Conservation (phyloP, 2,888 invertebrate species). For the Bedellia somnulentella region DNA sequence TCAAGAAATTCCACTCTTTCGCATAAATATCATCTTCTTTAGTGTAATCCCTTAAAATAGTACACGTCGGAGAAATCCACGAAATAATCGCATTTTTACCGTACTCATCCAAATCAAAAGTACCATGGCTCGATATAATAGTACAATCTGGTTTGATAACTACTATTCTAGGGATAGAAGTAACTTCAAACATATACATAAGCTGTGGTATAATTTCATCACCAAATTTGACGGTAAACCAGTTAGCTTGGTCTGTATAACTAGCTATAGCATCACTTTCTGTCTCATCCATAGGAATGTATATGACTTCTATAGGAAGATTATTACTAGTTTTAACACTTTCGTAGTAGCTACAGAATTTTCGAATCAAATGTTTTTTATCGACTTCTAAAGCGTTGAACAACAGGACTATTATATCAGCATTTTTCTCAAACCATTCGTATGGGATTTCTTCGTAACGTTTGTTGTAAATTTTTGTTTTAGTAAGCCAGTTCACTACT, state of each 20-base stretch:
- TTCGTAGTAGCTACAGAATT: constrained; percentile 39
- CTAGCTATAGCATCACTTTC: constrained; percentile 19
- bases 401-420: constrained; percentile 28
- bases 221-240: too few relatives aligned
- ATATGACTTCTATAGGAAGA: constrained; percentile 39
- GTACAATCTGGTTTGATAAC: too few relatives aligned
- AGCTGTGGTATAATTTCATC: too few relatives aligned
- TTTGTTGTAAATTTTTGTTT: constrained; percentile 27
- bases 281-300: constrained; percentile 31
- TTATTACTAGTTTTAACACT: constrained; percentile 26
- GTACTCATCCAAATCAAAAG: too few relatives aligned
- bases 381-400: constrained; percentile 29
- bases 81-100: too few relatives aligned
- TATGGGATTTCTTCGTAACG: constrained; percentile 17
- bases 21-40: too few relatives aligned
- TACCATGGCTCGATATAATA: too few relatives aligned
- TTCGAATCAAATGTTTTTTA: constrained; percentile 23
- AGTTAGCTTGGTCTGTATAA: constrained; percentile 36
- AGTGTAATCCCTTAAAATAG: too few relatives aligned
- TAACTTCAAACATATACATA: too few relatives aligned
- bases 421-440: constrained; percentile 28
- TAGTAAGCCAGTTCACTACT: constrained; percentile 19
- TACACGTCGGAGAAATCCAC: too few relatives aligned
- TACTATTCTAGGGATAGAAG: too few relatives aligned
- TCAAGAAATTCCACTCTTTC: too few relatives aligned